Evolutionary conservation across 2,797 vertebrate species (phyloP).

Genomic region (Carapus acus): DNA sequence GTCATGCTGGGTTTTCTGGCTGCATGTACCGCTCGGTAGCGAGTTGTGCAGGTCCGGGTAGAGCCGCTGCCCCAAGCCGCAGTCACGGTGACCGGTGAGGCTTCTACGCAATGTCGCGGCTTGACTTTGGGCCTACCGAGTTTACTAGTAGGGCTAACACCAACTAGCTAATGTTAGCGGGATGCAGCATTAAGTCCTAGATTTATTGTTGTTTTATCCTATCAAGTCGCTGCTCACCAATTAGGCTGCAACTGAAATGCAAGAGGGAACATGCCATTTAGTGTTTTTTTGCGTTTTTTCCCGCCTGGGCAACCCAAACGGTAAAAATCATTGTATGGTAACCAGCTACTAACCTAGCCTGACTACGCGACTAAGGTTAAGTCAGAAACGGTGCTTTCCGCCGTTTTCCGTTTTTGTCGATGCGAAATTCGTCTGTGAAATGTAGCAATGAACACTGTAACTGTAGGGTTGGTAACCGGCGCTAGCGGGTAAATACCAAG

Average conservation of each 20-base stretch:
- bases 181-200: constrained; percentile 15
- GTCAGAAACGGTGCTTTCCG: background rate
- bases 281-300: background rate
- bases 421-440: background rate
- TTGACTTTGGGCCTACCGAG: constrained; percentile 31
- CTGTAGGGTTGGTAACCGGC: too few species aligned
- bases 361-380: constrained; percentile 14
- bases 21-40: constrained; percentile 32
- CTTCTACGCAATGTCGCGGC: constrained; percentile 62
- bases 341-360: constrained; percentile 32
- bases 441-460: too few species aligned
- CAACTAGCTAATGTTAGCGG: constrained; percentile 42
- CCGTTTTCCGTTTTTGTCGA: constrained; percentile 39
- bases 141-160: constrained; percentile 12
- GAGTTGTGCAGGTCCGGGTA: constrained; percentile 5
- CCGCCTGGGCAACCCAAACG: background rate
- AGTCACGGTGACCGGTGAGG: constrained; percentile 1
- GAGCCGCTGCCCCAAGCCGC: constrained; percentile 25
- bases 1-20: constrained; percentile 11
- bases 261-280: constrained; percentile 1
- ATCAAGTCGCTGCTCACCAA: background rate
- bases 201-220: background rate
- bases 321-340: background rate
- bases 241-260: background rate
- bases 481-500: too few species aligned